phyloP scores from a whole-genome alignment of 35 echinoderm and acorn worm genomes.

The Patiria miniata region DNA sequence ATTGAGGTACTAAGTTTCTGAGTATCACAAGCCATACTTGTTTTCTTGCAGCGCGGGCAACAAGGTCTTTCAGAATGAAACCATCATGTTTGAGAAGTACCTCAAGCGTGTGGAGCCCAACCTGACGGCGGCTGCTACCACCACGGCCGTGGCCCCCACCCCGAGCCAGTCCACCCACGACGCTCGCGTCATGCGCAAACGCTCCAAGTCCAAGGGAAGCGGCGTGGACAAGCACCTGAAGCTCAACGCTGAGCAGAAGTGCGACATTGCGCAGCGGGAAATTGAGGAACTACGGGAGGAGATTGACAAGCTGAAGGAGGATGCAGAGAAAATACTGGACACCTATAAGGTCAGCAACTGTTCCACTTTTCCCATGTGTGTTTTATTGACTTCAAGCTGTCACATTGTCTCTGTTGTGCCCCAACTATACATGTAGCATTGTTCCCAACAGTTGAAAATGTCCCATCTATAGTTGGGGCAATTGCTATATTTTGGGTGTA shows the following conservation, averaged over 20 bases:
- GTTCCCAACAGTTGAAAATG: no score
- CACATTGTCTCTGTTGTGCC: no score
- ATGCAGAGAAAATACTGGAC: slow-evolving; percentile 91
- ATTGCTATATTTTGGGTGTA: no score
- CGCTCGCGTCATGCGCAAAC: slow-evolving; percentile 78
- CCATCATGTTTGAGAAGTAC: slow-evolving; percentile 97
- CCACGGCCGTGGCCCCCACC: slow-evolving; percentile 44
- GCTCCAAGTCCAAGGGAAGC: slow-evolving; percentile 90
- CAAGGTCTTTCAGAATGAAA: slow-evolving; percentile 85
- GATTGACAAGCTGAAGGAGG: slow-evolving; percentile 97
- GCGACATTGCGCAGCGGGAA: slow-evolving; percentile 97
- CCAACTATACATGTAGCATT: no score
- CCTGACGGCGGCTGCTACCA: slow-evolving; percentile 64
- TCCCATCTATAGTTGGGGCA: no score
- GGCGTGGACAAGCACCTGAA: slow-evolving; percentile 89
- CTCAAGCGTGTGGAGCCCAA: slow-evolving; percentile 95
- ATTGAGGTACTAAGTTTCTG: background rate
- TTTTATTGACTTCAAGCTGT: no score
- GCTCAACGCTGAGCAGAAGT: slow-evolving; percentile 93
- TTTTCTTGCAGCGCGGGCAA: slow-evolving; percentile 73
- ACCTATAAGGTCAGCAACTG: slow-evolving; percentile 86
- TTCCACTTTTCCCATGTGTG: no score
- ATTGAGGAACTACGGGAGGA: slow-evolving; percentile 97
- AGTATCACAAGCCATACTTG: background rate
- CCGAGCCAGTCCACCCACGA: slow-evolving; percentile 87